phyloP scores from a whole-genome alignment of 2,113 vertebrate species.

The Colinus virginianus region DNA sequence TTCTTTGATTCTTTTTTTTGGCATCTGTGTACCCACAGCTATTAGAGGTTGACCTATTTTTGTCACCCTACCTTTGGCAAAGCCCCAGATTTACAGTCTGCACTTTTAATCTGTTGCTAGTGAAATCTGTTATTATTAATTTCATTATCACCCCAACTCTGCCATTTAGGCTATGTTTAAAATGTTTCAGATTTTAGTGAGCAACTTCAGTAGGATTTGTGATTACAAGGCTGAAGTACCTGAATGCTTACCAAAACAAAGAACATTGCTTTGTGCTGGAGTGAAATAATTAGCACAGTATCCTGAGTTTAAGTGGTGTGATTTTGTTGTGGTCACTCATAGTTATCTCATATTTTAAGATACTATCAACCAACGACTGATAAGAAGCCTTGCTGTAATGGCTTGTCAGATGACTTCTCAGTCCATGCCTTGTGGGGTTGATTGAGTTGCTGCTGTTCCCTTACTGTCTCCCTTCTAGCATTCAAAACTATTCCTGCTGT shows the following conservation, averaged over 20 bases:
- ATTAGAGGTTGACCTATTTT: not conserved
- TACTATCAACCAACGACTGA: not conserved
- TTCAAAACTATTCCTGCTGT: rapidly evolving
- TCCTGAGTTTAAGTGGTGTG: not conserved
- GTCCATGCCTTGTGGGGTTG: not conserved
- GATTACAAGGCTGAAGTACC: not conserved
- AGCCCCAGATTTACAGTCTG: not conserved
- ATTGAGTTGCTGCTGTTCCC: not conserved
- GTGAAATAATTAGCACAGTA: not conserved
- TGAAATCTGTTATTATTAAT: not conserved
- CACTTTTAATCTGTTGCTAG: not conserved
- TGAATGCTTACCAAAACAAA: not conserved
- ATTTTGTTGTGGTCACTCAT: not conserved
- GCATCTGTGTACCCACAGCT: not conserved
- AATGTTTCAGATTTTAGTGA: not conserved
- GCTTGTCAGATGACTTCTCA: not conserved
- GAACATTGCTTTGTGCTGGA: not conserved
- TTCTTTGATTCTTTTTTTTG: not conserved
- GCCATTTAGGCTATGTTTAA: not conserved
- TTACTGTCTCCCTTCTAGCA: not conserved
- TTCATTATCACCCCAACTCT: no score
- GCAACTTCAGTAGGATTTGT: not conserved
- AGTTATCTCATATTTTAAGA: not conserved
- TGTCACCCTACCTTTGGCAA: not conserved
- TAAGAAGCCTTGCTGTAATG: not conserved